Evolutionary conservation across 2,888 invertebrate species (phyloP), one percentile per base, ranked within the genome.

Genomic region (Octonoba sinensis): DNA sequence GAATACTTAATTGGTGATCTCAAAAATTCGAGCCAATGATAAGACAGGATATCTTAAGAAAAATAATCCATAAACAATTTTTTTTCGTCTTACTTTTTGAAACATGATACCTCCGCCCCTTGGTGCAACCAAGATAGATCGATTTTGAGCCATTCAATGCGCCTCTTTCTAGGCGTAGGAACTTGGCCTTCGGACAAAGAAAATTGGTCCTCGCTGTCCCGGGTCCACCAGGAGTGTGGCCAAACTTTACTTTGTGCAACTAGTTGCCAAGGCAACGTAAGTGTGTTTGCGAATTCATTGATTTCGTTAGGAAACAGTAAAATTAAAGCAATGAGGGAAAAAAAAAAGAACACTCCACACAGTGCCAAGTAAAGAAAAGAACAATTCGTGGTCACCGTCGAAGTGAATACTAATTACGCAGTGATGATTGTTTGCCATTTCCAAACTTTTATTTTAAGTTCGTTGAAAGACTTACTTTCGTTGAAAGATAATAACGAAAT

Each of bases 61-160:
- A 57, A 57, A 57, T 20, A 13, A 57, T 11, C 12, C 13, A 8
- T 1, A 4, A 24, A 22, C 36, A 62, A 62, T 62, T 62, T 11
- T 18, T 57, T 12, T n/a, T 16, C 22, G n/a, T 44, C 77, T 77
- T 49, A 77, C 77, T 77, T 71, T 77, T 46, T 64, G 22, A 49
- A 75, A 66, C 13, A 65, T 27, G 20, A 49, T 22, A 27, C 57
- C 62, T n/a, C 65, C 56, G 11, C 57, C 56, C 24, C 46, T 49
- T 57, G 56, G 27, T 54, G 65, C 44, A 22, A 71, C 22, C 46
- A 64, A 24, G 12, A 47, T 20, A 12, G 71, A 70, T 77, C 60
- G 56, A 65, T 65, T 71, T 44, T 71, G 49, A 6, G 20, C 56
- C 70, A 59, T 77, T 46, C 1, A 70, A 27, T 18, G 20, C 22